Conservation (phyloP, 1,140 invertebrate species). For the Ostrea edulis region DNA sequence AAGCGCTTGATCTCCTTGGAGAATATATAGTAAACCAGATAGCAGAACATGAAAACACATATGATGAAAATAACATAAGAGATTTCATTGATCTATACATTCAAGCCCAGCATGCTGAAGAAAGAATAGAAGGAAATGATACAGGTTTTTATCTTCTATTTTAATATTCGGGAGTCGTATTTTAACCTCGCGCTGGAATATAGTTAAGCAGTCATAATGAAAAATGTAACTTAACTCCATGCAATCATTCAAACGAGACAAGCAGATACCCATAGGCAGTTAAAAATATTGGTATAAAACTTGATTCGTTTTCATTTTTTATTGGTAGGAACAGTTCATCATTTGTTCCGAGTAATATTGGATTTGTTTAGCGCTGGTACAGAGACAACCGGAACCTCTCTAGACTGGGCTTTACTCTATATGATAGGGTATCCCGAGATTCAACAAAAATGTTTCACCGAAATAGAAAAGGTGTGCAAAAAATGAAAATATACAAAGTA, state of each 20-base stretch:
- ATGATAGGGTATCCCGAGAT: slow-evolving; percentile 87
- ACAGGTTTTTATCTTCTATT: not conserved
- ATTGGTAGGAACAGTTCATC: not conserved
- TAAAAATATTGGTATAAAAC: no score
- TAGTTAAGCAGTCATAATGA: no score
- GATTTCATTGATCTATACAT: slow-evolving; percentile 63
- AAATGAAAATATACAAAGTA: not conserved
- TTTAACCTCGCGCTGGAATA: no score
- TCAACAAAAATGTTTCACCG: slow-evolving; percentile 90
- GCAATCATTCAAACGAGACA: no score
- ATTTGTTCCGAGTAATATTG: slow-evolving; percentile 56
- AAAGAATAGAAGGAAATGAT: not conserved
- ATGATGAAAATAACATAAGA: slow-evolving; percentile 53
- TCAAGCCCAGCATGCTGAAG: slow-evolving; percentile 45
- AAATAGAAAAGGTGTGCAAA: slow-evolving; percentile 84
- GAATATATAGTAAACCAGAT: slow-evolving; percentile 43
- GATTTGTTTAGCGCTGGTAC: slow-evolving; percentile 94
- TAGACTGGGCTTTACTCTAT: slow-evolving; percentile 92
- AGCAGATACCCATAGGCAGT: no score
- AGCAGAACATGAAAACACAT: slow-evolving; percentile 47
- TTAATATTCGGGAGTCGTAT: no score
- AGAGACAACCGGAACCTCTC: slow-evolving; percentile 92
- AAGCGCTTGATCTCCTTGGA: slow-evolving; percentile 19
- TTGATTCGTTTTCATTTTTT: not conserved
- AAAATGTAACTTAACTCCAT: no score